Conservation (phyloP, 2,797 vertebrate species). For the Sarcoramphus papa region DNA sequence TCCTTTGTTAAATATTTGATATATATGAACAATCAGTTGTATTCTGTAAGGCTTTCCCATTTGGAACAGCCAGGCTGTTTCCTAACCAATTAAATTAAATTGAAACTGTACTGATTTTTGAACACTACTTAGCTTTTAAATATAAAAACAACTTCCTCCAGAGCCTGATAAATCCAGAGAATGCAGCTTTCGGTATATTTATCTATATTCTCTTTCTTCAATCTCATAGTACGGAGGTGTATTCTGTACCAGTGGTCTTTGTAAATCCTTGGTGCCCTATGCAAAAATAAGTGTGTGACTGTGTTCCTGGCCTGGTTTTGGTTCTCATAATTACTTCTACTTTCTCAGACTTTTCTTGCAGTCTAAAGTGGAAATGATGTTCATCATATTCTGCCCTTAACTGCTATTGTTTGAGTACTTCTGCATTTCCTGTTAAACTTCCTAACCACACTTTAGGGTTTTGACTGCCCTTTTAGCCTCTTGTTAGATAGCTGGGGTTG, state of each 20-base stretch:
- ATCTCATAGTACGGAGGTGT: background rate
- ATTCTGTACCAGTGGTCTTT: background rate
- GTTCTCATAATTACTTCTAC: background rate
- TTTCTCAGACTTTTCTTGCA: background rate
- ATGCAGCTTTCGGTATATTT: background rate
- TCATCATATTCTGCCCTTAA: background rate
- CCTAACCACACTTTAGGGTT: background rate
- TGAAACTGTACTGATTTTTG: background rate
- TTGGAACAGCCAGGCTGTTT: background rate
- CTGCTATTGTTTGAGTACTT: background rate
- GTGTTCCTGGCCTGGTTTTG: background rate
- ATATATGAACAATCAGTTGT: background rate
- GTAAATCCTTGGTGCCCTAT: background rate
- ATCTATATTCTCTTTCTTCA: background rate
- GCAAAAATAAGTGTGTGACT: background rate
- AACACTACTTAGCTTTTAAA: background rate
- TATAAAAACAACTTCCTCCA: background rate
- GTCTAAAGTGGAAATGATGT: background rate
- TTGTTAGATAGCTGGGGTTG: background rate
- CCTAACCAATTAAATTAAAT: background rate
- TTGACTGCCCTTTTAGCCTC: constrained; percentile 8
- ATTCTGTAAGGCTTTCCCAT: background rate
- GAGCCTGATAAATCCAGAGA: background rate
- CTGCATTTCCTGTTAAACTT: constrained; percentile 20
- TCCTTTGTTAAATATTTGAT: constrained; percentile 7